Conservation (phyloP, 2,113 vertebrate species). For the Sula dactylatra region DNA sequence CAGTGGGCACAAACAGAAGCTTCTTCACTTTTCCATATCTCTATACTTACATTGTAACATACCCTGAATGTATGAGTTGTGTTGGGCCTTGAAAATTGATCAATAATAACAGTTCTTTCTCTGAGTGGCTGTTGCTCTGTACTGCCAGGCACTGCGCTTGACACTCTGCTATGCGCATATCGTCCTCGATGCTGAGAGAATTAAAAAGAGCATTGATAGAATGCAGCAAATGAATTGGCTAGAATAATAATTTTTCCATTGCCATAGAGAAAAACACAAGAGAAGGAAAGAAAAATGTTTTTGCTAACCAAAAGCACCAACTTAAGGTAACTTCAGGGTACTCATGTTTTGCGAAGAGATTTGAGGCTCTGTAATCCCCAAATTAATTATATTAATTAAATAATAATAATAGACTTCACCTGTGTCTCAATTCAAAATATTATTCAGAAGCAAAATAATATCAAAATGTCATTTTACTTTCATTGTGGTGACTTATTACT, state of each 20-base stretch:
- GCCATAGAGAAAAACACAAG: neutral
- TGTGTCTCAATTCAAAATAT: neutral
- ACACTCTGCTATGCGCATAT: conserved; percentile 51
- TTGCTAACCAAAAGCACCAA: neutral
- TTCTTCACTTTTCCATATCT: neutral
- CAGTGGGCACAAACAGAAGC: neutral
- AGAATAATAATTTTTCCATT: neutral
- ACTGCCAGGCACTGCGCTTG: conserved; percentile 66
- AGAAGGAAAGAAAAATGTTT: neutral
- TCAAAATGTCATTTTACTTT: neutral
- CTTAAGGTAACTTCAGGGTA: neutral
- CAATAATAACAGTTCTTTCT: conserved; percentile 62
- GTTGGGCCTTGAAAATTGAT: conserved; percentile 77
- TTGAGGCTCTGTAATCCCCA: neutral
- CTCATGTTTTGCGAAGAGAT: neutral
- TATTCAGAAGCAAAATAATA: neutral
- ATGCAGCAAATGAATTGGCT: neutral
- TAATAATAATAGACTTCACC: neutral
- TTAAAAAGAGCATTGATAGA: neutral
- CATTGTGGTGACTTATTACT: neutral
- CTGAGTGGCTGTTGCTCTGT: conserved; percentile 61
- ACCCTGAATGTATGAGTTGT: conserved; percentile 80
- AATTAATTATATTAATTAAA: neutral
- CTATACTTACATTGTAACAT: neutral
- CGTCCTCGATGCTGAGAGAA: conserved; percentile 66